Percentiles rank a stretch among this genome's conserved stretches.
phyloP scores from a whole-genome alignment of 2,888 invertebrate species.

The Toxonevra muliebris region DNA sequence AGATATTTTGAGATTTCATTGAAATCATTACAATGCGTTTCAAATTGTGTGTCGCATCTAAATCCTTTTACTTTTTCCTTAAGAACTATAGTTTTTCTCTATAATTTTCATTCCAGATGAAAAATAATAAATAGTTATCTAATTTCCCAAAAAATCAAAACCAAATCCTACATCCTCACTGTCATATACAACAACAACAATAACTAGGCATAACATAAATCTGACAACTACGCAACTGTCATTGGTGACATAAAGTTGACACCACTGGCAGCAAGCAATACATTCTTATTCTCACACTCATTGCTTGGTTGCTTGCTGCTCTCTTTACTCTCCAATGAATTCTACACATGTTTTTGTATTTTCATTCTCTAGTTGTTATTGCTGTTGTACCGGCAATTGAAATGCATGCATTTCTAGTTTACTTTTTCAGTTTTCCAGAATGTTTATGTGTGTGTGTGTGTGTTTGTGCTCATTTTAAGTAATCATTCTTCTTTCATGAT shows the following conservation, averaged over 20 bases:
- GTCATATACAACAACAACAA: constrained; percentile 16
- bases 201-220: constrained; percentile 40
- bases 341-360: not conserved
- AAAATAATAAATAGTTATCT: no score
- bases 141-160: constrained; percentile 16
- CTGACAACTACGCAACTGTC: constrained; percentile 46
- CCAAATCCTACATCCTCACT: constrained; percentile 27
- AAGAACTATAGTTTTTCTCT: no score
- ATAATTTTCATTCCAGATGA: no score
- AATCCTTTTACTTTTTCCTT: no score
- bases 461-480: constrained; percentile 1
- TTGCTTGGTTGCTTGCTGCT: not conserved
- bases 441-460: constrained; percentile 5
- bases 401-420: no score
- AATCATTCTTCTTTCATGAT: no score
- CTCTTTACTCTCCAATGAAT: not conserved
- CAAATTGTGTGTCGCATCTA: no score
- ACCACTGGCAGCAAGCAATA: constrained; percentile 9
- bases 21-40: no score
- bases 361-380: not conserved
- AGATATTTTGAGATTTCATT: no score
- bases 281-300: not conserved
- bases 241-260: constrained; percentile 27
- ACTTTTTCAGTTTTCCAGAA: constrained; percentile 14
- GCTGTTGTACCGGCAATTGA: not conserved